Base-by-base conservation (phyloP, 2,888 invertebrate genomes). In the Sylvicola fuscatus region DNA sequence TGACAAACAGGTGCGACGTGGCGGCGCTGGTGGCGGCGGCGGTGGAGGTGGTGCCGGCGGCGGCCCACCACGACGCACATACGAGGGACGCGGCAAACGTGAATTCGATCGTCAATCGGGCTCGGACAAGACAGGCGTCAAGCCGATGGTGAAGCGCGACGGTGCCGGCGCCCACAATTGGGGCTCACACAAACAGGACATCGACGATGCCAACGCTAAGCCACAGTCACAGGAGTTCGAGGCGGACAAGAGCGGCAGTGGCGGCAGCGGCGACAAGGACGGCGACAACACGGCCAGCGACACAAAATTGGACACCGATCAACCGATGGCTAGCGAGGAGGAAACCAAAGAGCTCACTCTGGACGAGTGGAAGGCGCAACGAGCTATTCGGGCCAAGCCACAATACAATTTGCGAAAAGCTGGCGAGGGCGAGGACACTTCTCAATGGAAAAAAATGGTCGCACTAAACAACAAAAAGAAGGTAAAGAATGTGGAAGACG, bases 71-170 rank as follows among this genome's bases (percentile, higher is more conserved):
- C 58, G 51, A 36, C 56, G 63, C 37, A 53, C 50, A 40, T 51
- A 54, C 13, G 51, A 49, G 37, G 61, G 60, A 36, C 60, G 65
- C 33, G 70, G 84, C 44, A 89, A 86, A 61, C 72, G 92, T 34
- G 92, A 92, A 64, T 92, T 83, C 56, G 92, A 92, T 61, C 73
- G 92, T 46, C 83, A 90, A 58, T 90, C 90, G 49, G 92, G 92
- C 46, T 89, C 87, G 40, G 90, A 90, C 59, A 87, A 83, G 65
- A 90, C 89, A 52, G 90, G 92, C 50, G 77, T 92, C 43, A 92
- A 92, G 62, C 72, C 89, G 42, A 72, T 86, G 47, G 92, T 92
- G 59, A 93, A 93, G 64, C 79, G 84, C 45, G 90, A 93, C 50
- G 93, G 92, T 47, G 82, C 75, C 57, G 93, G 92, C 44, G 78